Base-by-base conservation (phyloP, 2,797 vertebrate species). In the Trichosurus vulpecula region DNA sequence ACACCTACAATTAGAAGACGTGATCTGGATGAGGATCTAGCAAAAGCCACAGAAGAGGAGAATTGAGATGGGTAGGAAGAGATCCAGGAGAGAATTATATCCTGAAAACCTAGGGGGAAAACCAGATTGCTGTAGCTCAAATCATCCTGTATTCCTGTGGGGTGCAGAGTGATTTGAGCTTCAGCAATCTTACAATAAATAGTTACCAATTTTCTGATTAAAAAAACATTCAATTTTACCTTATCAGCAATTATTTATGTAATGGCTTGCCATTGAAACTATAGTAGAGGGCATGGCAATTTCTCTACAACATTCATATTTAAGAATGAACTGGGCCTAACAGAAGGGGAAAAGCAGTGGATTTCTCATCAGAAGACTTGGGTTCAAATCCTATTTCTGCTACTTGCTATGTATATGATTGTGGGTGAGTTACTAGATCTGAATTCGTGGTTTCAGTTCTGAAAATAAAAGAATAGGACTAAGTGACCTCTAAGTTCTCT, bases 151-250 rank as follows among this genome's bases (percentile, higher is more conserved):
- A 22, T 41, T n/a, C n/a, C 66, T 25, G 6, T 10, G 6, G 10
- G n/a, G 61, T 14, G 6, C 54, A 81, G 35, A 8, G 30, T 41
- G 14, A 74, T 47, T 47, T 93, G 52, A 54, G n/a, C 52, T n/a
- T 94, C 52, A 51, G 52, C 96, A 93, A 90, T 92, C 29, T 95
- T 1, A 90, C 25, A 52, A 90, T 1, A 92, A 94, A 35, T 53
- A 29, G 47, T 93, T 87, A 22, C 4, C 2, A 92, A n/a, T 91
- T 92, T 95, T 90, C 9, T 81, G 27, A 93, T 90, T 66, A 66
- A 96, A 91, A 66, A 91, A 96, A 96, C 96, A 91, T 57, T 30
- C 87, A 12, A 61, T 96, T 96, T 53, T 54, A 81, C 14, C 25
- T 93, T 90, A 16, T 94, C 90, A 91, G 31, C 4, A 93, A 91